These are phyloP conservation scores for Patella vulgata DNA, from an alignment of 1,140 invertebrate species.

Conservation along the genomic window DNA sequence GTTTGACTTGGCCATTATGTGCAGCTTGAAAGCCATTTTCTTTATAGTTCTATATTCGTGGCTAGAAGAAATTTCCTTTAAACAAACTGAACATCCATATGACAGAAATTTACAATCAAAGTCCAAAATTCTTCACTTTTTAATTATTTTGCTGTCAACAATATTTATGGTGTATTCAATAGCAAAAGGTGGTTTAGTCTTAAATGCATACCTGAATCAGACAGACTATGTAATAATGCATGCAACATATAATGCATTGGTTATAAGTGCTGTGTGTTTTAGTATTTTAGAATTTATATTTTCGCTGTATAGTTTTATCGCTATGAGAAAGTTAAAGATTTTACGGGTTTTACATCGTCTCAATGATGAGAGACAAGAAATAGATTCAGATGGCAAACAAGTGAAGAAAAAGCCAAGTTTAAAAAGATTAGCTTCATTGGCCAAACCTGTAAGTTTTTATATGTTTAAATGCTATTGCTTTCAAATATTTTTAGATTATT, in stretches of 20 bases:
- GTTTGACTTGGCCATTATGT: constrained; percentile 58
- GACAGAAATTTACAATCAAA: constrained; percentile 18
- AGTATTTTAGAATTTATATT: constrained; percentile 47
- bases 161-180: constrained; percentile 31
- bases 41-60: constrained; percentile 29
- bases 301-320: constrained; percentile 32
- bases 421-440: constrained; percentile 46
- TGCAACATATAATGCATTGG: constrained; percentile 53
- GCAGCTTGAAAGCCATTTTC: constrained; percentile 42
- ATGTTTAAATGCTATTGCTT: too few species aligned
- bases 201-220: constrained; percentile 47
- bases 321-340: constrained; percentile 46
- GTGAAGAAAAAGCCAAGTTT: constrained; percentile 46
- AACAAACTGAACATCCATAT: constrained; percentile 41
- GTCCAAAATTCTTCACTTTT: constrained; percentile 29
- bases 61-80: constrained; percentile 42
- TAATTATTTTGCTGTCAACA: constrained; percentile 32
- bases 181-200: constrained; percentile 51
- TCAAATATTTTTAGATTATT: too few species aligned
- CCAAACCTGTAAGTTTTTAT: constrained; percentile 57
- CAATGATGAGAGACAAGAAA: constrained; percentile 54
- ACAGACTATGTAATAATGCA: constrained; percentile 50
- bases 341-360: constrained; percentile 48
- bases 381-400: constrained; percentile 56
- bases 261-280: constrained; percentile 47